phyloP scores from a whole-genome alignment of 2,113 vertebrate genomes.

The Cinclus mexicanus region DNA sequence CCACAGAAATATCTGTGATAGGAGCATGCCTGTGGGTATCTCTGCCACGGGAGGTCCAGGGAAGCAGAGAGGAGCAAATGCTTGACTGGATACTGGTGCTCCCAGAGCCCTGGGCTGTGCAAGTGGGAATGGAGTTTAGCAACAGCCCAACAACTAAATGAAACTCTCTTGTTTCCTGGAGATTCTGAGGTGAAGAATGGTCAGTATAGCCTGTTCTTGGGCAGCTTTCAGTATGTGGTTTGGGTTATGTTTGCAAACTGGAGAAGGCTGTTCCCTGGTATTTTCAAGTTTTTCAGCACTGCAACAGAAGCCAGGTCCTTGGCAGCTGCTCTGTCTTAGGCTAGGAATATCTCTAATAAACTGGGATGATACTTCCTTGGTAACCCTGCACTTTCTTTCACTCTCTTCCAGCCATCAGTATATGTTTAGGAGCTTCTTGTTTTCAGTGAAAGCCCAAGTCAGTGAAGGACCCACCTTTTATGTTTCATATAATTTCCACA shows the following conservation, averaged over 20 bases:
- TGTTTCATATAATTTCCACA: background rate
- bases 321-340: background rate
- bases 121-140: background rate
- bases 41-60: background rate
- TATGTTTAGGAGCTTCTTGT: background rate
- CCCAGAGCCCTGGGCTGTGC: background rate
- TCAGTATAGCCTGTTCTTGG: background rate
- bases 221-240: background rate
- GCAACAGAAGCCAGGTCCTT: rapidly evolving
- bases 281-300: background rate
- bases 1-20: background rate
- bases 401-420: background rate
- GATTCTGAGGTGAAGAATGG: background rate
- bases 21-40: background rate
- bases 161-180: background rate
- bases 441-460: background rate
- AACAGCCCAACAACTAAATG: background rate
- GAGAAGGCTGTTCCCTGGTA: background rate
- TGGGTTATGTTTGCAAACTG: background rate
- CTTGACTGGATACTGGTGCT: background rate
- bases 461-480: background rate
- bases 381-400: background rate
- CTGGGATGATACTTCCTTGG: background rate
- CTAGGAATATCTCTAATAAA: background rate
- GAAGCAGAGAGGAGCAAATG: background rate